Evolutionary conservation across 2,797 vertebrate species (phyloP).

Genomic region (Phrynocephalus guinanensis): DNA sequence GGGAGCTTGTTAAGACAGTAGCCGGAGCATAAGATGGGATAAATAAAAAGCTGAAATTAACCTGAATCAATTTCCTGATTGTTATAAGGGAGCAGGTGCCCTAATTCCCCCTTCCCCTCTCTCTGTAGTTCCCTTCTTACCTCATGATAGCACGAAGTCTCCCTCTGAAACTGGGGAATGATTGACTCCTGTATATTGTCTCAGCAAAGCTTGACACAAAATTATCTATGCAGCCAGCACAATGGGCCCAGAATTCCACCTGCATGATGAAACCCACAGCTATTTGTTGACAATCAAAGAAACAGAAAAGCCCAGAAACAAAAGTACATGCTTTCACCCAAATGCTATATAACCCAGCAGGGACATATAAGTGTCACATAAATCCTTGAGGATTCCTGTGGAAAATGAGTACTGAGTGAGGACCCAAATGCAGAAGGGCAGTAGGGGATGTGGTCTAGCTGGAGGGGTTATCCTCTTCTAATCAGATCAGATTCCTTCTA

Average conservation of each 20-base stretch:
- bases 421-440: not conserved
- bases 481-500: too few species aligned
- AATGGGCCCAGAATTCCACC: conserved; percentile 15
- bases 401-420: not conserved
- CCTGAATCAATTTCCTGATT: conserved; percentile 15
- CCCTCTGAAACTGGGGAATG: not conserved
- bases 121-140: conserved; percentile 18
- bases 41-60: conserved; percentile 25
- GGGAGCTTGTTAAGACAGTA: conserved; percentile 25
- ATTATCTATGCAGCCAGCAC: conserved; percentile 9
- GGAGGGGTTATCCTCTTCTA: not conserved
- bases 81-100: not conserved
- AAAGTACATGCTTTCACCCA: not conserved
- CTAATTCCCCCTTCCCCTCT: not conserved
- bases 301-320: not conserved
- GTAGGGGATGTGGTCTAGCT: not conserved
- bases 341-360: not conserved
- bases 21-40: not conserved
- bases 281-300: not conserved
- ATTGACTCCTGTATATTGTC: conserved; percentile 27
- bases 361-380: not conserved
- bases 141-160: conserved; percentile 8
- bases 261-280: not conserved
- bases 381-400: not conserved
- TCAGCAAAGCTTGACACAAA: conserved; percentile 23